Conservation (phyloP, 2,113 vertebrate genomes). For the Picathartes gymnocephalus region DNA sequence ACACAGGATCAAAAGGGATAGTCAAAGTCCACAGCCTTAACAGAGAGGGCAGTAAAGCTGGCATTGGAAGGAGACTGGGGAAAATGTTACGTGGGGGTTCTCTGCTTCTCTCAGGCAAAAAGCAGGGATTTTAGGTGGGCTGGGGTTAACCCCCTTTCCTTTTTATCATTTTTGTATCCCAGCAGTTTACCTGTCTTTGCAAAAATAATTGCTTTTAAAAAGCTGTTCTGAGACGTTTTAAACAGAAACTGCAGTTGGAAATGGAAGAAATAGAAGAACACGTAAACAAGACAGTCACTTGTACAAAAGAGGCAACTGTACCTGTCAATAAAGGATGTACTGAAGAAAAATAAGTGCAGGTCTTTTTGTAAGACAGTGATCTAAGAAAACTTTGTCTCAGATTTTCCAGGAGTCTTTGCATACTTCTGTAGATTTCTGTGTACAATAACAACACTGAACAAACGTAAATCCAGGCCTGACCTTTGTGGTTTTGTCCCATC, state of each 20-base stretch:
- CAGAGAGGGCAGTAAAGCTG: not conserved
- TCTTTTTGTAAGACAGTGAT: not conserved
- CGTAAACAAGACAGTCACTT: not conserved
- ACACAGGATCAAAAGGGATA: not conserved
- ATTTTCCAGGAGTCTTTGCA: not conserved
- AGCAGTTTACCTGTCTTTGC: not conserved
- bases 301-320: not conserved
- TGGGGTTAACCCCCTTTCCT: not conserved
- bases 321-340: not conserved
- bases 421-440: not conserved
- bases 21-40: not conserved
- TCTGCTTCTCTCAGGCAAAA: not conserved
- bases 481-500: not conserved
- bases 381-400: not conserved
- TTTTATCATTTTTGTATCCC: not conserved
- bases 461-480: not conserved
- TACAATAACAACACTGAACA: not conserved
- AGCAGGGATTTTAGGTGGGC: not conserved
- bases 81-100: not conserved
- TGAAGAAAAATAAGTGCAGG: not conserved
- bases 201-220: constrained; percentile 8
- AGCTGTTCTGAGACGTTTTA: not conserved
- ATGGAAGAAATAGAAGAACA: not conserved
- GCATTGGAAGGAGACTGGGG: not conserved
- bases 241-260: not conserved